Evolutionary conservation across 2,797 vertebrate genomes (phyloP).

Genomic region (Pteropus rufus): DNA sequence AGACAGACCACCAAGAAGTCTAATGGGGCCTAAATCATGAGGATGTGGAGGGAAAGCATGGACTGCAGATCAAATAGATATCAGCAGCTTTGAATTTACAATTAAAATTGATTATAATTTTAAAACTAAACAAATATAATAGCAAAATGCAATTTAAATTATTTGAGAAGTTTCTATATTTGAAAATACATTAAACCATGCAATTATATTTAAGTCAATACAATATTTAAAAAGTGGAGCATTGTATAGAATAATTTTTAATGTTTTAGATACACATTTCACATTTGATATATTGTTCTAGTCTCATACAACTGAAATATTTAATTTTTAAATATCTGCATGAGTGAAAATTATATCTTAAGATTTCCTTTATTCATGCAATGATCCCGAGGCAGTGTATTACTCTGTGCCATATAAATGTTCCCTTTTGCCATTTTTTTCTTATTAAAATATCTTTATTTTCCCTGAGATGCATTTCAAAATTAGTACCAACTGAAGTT

Average conservation of each 20-base stretch:
- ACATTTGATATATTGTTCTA: conserved; percentile 22
- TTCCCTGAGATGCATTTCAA: not conserved
- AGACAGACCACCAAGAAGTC: not conserved
- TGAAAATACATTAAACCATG: not conserved
- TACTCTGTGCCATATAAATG: not conserved
- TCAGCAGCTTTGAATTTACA: not conserved
- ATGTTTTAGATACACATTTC: not conserved
- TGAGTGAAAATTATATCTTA: conserved; percentile 50
- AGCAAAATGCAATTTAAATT: not conserved
- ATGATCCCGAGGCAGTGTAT: conserved; percentile 23
- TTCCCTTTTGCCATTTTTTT: conserved; percentile 11
- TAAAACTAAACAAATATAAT: not conserved
- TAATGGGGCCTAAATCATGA: not conserved
- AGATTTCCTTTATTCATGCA: conserved; percentile 64
- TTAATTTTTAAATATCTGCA: conserved; percentile 60
- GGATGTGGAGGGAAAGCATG: not conserved
- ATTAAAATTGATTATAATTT: not conserved
- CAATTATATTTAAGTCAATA: not conserved
- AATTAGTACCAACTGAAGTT: not conserved
- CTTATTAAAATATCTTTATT: not conserved
- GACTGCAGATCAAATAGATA: not conserved
- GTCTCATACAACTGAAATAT: not conserved
- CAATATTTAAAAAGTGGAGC: not conserved
- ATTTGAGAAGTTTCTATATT: not conserved
- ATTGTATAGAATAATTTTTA: not conserved